Percentiles rank a stretch among this genome's conserved stretches.
Evolutionary conservation across 92 coral and sea anemone genomes (phyloP).

Genomic region (Palythoa grandis): DNA sequence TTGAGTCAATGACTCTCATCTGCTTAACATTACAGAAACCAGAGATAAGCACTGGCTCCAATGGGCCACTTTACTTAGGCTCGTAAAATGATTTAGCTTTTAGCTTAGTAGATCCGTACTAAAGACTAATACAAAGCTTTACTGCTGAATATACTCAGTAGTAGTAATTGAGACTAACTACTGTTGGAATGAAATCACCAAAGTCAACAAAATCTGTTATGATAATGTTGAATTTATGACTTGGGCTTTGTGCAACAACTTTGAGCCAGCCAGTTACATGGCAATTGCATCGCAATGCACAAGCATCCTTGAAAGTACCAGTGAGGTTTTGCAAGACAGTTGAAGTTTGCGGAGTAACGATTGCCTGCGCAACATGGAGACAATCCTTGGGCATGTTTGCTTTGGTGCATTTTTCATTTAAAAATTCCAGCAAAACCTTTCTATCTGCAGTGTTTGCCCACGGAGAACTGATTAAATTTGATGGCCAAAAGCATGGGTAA

Average conservation of each 20-base stretch:
- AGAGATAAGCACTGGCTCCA: no score
- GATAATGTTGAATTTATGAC: slow-evolving; percentile 81
- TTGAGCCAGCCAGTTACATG: slow-evolving; percentile 83
- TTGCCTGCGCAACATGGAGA: slow-evolving; percentile 88
- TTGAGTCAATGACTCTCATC: no score
- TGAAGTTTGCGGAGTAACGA: slow-evolving; percentile 89
- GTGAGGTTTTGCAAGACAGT: slow-evolving; percentile 80
- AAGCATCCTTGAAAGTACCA: slow-evolving; percentile 76
- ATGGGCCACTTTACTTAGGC: no score
- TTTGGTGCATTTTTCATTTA: slow-evolving; percentile 71
- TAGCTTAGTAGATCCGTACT: no score
- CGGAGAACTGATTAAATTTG: slow-evolving; percentile 69
- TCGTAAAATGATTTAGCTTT: no score
- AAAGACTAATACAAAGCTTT: no score
- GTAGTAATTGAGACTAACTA: slow-evolving; percentile 88
- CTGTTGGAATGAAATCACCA: slow-evolving; percentile 92
- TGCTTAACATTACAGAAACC: no score
- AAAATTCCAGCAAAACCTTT: slow-evolving; percentile 76
- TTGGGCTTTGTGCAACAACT: slow-evolving; percentile 68
- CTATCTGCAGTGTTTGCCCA: slow-evolving; percentile 89
- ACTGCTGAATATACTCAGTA: slow-evolving; percentile 41
- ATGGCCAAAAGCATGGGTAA: slow-evolving; percentile 92
- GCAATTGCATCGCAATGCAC: slow-evolving; percentile 69
- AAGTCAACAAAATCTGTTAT: slow-evolving; percentile 88
- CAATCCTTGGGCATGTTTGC: slow-evolving; percentile 51